phyloP scores from a whole-genome alignment of 2,113 vertebrate genomes.

The Microtus richardsoni region DNA sequence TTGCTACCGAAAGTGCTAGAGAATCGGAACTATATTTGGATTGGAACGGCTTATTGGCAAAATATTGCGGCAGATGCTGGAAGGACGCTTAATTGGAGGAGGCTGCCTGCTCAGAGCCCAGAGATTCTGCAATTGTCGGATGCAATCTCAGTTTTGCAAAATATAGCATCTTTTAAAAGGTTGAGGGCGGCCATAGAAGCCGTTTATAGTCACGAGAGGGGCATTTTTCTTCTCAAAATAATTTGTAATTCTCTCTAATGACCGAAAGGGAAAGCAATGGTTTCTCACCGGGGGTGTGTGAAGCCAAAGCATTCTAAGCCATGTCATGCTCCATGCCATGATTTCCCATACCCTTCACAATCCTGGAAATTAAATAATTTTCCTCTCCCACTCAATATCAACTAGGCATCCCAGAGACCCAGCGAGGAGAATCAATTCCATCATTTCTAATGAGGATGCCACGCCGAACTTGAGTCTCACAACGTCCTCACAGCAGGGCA shows the following conservation, averaged over 20 bases:
- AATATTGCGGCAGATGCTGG: conserved; percentile 75
- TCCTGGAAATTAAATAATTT: conserved; percentile 30
- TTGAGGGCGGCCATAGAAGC: conserved; percentile 35
- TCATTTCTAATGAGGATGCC: conserved; percentile 37
- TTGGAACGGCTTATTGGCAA: conserved; percentile 77
- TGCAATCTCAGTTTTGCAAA: conserved; percentile 68
- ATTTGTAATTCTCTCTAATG: conserved; percentile 56
- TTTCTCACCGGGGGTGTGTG: neutral
- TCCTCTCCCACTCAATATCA: conserved; percentile 59
- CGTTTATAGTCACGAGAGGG: conserved; percentile 21
- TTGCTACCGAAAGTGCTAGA: conserved; percentile 76
- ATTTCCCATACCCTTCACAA: conserved; percentile 66
- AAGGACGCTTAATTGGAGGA: conserved; percentile 51
- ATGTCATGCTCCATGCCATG: neutral
- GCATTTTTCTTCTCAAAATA: conserved; percentile 61
- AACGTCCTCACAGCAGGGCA: neutral
- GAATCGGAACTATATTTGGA: conserved; percentile 78
- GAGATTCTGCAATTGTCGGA: conserved; percentile 49
- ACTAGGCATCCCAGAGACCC: conserved; percentile 9
- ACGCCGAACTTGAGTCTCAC: neutral
- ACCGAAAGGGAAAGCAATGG: neutral
- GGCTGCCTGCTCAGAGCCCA: conserved; percentile 42
- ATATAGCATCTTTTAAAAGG: conserved; percentile 66
- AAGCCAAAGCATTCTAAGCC: neutral
- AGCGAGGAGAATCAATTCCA: conserved; percentile 55